A percentile compares a stretch with the other conserved stretches of the same genome.
Evolutionary conservation across 2,797 vertebrate genomes (phyloP).

Genomic region (Ctenopoma multispine): DNA sequence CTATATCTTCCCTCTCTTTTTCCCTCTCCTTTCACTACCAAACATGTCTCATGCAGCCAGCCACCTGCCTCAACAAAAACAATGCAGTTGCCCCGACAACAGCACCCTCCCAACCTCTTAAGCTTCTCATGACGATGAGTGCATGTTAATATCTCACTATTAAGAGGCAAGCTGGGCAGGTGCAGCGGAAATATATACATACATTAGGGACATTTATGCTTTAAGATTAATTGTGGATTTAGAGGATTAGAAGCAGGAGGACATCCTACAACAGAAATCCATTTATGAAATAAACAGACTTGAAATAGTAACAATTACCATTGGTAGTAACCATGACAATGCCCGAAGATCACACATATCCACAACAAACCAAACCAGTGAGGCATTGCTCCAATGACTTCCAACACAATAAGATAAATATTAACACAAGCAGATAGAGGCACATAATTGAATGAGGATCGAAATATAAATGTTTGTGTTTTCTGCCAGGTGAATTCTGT

Average conservation of each 20-base stretch:
- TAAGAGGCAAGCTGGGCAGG: conserved; percentile 40
- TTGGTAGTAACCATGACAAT: conserved; percentile 2
- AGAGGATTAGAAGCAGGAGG: neutral
- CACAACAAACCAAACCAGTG: conserved; percentile 9
- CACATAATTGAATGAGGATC: neutral
- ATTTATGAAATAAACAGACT: neutral
- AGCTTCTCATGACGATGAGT: conserved; percentile 40
- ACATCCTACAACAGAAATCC: neutral
- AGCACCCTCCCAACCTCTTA: conserved; percentile 62
- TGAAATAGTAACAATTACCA: neutral
- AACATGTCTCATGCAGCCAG: conserved; percentile 64
- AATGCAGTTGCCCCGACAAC: conserved; percentile 73
- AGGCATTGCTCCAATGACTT: neutral
- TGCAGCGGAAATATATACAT: conserved; percentile 56
- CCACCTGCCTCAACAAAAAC: conserved; percentile 74
- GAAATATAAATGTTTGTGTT: neutral
- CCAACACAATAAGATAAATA: neutral
- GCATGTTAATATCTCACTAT: conserved; percentile 56
- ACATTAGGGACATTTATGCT: conserved; percentile 1
- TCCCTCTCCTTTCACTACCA: conserved; percentile 39
- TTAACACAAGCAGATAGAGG: neutral
- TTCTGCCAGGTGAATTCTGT: neutral
- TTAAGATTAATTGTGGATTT: neutral
- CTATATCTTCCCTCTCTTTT: conserved; percentile 61
- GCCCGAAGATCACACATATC: conserved; percentile 9